These are phyloP conservation scores for Diachasma alloeum DNA, from an alignment of 1,140 invertebrate genomes.

Conservation along the genomic window DNA sequence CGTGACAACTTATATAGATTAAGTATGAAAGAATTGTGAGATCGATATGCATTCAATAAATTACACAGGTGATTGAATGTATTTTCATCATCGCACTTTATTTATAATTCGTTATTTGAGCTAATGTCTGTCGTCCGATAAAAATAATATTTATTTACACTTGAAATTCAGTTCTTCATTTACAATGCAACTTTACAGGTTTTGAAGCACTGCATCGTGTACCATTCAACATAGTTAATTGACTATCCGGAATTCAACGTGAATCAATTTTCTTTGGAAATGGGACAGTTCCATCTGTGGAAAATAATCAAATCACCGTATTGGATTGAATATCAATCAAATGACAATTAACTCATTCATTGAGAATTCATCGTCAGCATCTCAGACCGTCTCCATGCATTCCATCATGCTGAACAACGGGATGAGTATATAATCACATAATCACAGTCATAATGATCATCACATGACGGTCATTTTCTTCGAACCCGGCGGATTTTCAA, in stretches of 20 bases:
- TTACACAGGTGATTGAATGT: slow-evolving; percentile 33
- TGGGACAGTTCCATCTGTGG: slow-evolving; percentile 38
- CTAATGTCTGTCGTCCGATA: background rate
- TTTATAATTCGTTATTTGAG: background rate
- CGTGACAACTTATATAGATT: background rate
- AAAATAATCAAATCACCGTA: too few species aligned
- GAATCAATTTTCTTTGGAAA: slow-evolving; percentile 68
- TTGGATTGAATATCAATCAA: background rate
- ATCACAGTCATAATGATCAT: too few species aligned
- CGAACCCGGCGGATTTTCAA: too few species aligned
- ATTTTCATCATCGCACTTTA: background rate
- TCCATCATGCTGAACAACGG: too few species aligned
- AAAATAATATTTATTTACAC: background rate
- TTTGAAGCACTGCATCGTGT: slow-evolving; percentile 71
- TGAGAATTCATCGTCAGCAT: too few species aligned
- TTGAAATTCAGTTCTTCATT: background rate
- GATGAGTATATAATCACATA: too few species aligned
- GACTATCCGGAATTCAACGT: slow-evolving; percentile 70
- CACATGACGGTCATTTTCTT: too few species aligned
- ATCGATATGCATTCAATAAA: background rate
- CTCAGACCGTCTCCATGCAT: too few species aligned
- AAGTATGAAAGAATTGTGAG: background rate
- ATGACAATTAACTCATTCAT: slow-evolving; percentile 60
- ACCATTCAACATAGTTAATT: slow-evolving; percentile 73
- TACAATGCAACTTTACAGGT: background rate